Base-by-base conservation (phyloP, 2,113 vertebrate genomes). In the Notechis scutatus region DNA sequence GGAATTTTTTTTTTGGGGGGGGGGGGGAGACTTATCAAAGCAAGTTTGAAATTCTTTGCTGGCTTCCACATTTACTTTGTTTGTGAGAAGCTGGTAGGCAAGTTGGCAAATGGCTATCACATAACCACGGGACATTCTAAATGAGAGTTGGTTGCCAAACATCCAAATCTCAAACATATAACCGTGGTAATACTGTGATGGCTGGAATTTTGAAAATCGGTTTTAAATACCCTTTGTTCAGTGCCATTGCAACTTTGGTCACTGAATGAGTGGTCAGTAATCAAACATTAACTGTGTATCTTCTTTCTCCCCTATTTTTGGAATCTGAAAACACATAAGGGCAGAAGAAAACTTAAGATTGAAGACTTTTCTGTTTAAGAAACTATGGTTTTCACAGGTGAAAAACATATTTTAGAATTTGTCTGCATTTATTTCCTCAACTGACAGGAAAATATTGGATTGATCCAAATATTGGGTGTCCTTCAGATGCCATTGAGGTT, bases 381-480 rank as follows among this genome's bases (percentile, higher is more conserved):
- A 52, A 34, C 29, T 61, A 54, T 6, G 7, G 3, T 9, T 88
- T 69, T 42, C 23, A 42, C 74, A 20, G 8, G 39, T 3, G 74
- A 23, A 55, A 55, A 85, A 45, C 87, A 1, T 81, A 56, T 55
- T 93, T 4, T 88, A 54, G 69, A 93, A 92, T 90, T 12, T 1
- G 23, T 93, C 87, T 91, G 2, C 95, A 93, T 96, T 87, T 39
- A n/a, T 50, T 88, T 95, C 92, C 34, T 94, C 90, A 94, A 87
- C 92, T 93, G 87, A 94, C 85, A 99, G 99, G 98, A 96, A 98
- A 98, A 97, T 99, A 99, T 97, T 99, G 99, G 99, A 98, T 99
- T 94, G 99, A 99, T 97, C 99, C 99, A 94, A 99, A 99, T 97
- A 97, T 99, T 86, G 99, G 99, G 91, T 99, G 99, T 94, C 97